phyloP scores from a whole-genome alignment of 2,797 vertebrate genomes.

The Sciurus vulgaris region DNA sequence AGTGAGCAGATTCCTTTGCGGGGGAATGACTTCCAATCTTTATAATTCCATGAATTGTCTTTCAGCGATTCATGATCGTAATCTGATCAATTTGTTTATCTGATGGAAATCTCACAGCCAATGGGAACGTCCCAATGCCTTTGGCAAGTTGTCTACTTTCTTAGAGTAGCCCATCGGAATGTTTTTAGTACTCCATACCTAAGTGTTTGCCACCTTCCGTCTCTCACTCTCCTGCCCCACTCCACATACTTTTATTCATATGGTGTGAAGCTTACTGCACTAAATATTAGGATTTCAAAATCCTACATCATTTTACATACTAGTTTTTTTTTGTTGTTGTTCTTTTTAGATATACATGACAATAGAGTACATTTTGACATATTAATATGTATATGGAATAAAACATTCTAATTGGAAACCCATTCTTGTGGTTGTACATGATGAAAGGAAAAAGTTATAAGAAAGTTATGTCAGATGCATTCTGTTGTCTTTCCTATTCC shows the following conservation, averaged over 20 bases:
- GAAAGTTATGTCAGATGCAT: too few relatives aligned
- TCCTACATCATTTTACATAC: not conserved
- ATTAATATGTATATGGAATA: too few relatives aligned
- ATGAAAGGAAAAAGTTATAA: too few relatives aligned
- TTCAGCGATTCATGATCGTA: not conserved
- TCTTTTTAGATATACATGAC: too few relatives aligned
- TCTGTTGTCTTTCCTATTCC: too few relatives aligned
- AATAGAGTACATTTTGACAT: too few relatives aligned
- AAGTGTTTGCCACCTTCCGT: not conserved
- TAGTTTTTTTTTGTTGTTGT: not conserved
- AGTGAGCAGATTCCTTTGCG: not conserved
- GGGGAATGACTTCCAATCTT: not conserved
- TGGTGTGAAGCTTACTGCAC: not conserved
- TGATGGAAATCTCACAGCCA: not conserved
- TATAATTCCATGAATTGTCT: not conserved
- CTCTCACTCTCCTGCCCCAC: accelerated
- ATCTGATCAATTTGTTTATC: not conserved
- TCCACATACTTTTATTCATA: not conserved
- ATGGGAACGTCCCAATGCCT: not conserved
- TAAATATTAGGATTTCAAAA: not conserved
- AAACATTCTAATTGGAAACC: too few relatives aligned
- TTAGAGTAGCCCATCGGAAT: not conserved
- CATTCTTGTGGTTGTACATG: too few relatives aligned
- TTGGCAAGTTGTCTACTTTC: not conserved
- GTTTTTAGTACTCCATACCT: not conserved